Base-by-base conservation (phyloP, 92 coral and sea anemone genomes). In the Epizoanthus scotinus region DNA sequence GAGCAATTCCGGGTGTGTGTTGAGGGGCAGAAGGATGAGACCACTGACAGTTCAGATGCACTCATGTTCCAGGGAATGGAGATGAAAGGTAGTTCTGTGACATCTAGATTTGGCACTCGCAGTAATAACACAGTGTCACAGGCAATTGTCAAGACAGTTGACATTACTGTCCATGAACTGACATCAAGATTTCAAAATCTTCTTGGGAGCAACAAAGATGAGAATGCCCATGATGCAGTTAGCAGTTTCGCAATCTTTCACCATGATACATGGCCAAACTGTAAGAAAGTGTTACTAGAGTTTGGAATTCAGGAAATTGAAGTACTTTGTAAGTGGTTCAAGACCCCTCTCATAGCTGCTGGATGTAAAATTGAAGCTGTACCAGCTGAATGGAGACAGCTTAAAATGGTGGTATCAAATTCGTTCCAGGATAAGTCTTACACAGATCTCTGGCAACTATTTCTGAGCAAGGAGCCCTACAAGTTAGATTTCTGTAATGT, bases 161-260 rank as follows among this genome's bases (percentile, higher is more conserved):
- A 71, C 54, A 61, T 71, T 20, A 26, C 78, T 71, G 78, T 71
- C 44, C 53, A 71, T 40, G 78, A 71, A 71, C 78, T 71, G 17
- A 71, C 13, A n/a, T 59, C 78, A 13, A 71, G 63, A 71, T 71
- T 27, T 71, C 38, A 71, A 50, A 71, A 71, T 26, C 78, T 52
- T 71, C 44, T 71, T 19, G 78, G 63, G 27, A 25, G 18, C 53
- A 71, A 71, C 38, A 65, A 65, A 20, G 71, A 66, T 67, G 25
- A 67, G 40, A 12, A 29, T 20, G 78, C 78, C 27, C 18, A 54
- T 63, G 0, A 19, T 3, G 78, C 64, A 26, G 64, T 73, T 44
- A 73, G 64, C 64, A 12, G 26, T 19, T 73, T 73, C 65, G 55
- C 55, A 3, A 8, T 73, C 26, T 73, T 73, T 3, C 22, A 73